Evolutionary conservation across 2,113 vertebrate species (phyloP), one percentile per base, ranked within the genome.

Genomic region (Astur gentilis): DNA sequence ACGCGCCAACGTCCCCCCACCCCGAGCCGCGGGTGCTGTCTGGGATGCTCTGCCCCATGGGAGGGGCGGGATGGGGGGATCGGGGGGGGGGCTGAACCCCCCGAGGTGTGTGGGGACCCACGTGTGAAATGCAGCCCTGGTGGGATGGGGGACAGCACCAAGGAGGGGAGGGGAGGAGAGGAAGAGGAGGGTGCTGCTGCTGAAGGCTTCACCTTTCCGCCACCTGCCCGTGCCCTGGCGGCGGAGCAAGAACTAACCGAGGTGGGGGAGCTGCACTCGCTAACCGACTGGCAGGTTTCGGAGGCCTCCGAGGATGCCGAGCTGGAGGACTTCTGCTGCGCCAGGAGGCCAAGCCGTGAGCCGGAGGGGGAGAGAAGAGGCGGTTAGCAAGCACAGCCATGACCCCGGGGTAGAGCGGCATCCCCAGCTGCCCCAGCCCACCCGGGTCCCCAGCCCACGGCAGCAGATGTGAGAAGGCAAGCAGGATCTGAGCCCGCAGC

Each of bases 271-370:
- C 98, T 99, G 98, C 99, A 99, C 97, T 99, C 99, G 98, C 99
- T 99, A 96, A 99, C 98, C 8, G 99, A 99, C 98, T 99, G 99
- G 98, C 99, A 99, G 92, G 99, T 99, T 96, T 99, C 99, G 8
- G 99, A 99, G 87, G 99, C 99, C 98, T 99, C 99, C 1, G 99
- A 99, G 96, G 99, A 99, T 2, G 99, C 99, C 1, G 99, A 99
- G 97, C 99, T 99, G 95, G 99, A 99, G 94, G 99, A 99, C 97
- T 99, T 99, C 99, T 99, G 98, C 94, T 65, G 23, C 36, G 95
- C 72, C 22, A 4, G 10, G 23, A 32, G 54, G 58, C 44, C 66
- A 23, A 64, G 84, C 80, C 40, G 19, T 4, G 75, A 83, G 81
- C 34, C 65, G 0, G 45, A 90, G 22, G 12, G 25, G 61, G 67